Conservation (phyloP, 2,888 invertebrate genomes). For the Eupithecia subumbrata region DNA sequence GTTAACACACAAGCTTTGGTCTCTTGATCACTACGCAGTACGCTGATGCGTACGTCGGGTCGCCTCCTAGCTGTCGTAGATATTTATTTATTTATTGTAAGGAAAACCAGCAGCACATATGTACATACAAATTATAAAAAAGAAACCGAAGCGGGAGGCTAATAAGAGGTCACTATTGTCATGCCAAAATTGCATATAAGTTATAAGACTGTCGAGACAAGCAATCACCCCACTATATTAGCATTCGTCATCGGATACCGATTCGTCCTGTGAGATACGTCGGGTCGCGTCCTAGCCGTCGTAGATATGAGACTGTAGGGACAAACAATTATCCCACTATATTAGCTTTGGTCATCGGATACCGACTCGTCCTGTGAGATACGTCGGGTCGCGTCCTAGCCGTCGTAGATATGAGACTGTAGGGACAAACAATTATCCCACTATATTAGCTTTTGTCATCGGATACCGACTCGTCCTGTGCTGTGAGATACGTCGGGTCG, state of each 20-base stretch:
- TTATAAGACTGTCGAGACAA: slow-evolving; percentile 16
- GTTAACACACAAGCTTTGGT: no score
- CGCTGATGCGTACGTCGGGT: slow-evolving; percentile 83
- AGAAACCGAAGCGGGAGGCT: no score
- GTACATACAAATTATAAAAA: no score
- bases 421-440: no score
- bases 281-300: slow-evolving; percentile 39
- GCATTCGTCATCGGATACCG: slow-evolving; percentile 93
- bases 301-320: neutral
- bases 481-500: slow-evolving; percentile 86
- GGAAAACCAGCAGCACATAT: no score
- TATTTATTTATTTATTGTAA: no score
- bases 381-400: slow-evolving; percentile 74
- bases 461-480: slow-evolving; percentile 91
- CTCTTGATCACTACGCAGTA: no score
- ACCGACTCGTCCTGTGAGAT: slow-evolving; percentile 92
- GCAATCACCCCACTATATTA: slow-evolving; percentile 49
- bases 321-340: slow-evolving; percentile 33
- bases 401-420: slow-evolving; percentile 27
- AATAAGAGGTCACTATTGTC: no score
- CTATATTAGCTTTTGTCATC: slow-evolving; percentile 95
- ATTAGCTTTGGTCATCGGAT: slow-evolving; percentile 94
- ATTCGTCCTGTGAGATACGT: slow-evolving; percentile 88
- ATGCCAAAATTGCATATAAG: no score
- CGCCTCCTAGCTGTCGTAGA: no score